A percentile compares a stretch with the other conserved stretches of the same genome.
Conservation (phyloP, 2,113 vertebrate species). For the Atherinomorus stipes region DNA sequence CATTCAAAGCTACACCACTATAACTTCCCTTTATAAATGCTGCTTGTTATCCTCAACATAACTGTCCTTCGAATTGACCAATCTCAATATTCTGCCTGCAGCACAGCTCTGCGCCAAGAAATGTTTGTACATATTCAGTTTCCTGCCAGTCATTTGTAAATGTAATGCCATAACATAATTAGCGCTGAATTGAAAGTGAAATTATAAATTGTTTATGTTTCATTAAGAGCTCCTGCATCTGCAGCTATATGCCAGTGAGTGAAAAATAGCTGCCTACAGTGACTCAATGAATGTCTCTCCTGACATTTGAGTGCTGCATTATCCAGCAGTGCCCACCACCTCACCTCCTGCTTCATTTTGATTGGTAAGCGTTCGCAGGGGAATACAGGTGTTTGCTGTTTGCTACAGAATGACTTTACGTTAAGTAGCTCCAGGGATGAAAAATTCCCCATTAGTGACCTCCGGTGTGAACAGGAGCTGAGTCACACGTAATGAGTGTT, state of each 20-base stretch:
- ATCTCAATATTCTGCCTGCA: background rate
- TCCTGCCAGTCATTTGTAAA: background rate
- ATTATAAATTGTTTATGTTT: slow-evolving; percentile 20
- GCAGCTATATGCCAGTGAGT: slow-evolving; percentile 5
- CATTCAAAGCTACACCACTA: too few species aligned
- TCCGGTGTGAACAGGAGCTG: slow-evolving; percentile 57
- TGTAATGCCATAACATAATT: background rate
- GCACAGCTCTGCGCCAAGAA: background rate
- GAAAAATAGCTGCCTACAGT: slow-evolving; percentile 34
- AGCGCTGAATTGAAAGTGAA: background rate
- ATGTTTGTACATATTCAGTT: background rate
- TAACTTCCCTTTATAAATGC: too few species aligned
- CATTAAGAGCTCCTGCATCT: slow-evolving; percentile 9
- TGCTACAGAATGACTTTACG: slow-evolving; percentile 58
- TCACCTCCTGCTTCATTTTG: slow-evolving; percentile 39
- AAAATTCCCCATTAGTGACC: slow-evolving; percentile 72
- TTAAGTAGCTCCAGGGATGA: slow-evolving; percentile 66
- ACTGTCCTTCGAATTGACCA: background rate
- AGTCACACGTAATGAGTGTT: slow-evolving; percentile 75
- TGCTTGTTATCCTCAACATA: too few species aligned
- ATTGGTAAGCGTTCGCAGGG: slow-evolving; percentile 51
- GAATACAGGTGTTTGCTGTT: slow-evolving; percentile 72
- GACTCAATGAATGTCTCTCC: slow-evolving; percentile 51
- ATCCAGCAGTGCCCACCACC: slow-evolving; percentile 47
- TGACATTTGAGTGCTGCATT: slow-evolving; percentile 55